Evolutionary conservation across 2,888 invertebrate genomes (phyloP), one percentile per base, ranked within the genome.

Genomic region (Masnerella sp.): DNA sequence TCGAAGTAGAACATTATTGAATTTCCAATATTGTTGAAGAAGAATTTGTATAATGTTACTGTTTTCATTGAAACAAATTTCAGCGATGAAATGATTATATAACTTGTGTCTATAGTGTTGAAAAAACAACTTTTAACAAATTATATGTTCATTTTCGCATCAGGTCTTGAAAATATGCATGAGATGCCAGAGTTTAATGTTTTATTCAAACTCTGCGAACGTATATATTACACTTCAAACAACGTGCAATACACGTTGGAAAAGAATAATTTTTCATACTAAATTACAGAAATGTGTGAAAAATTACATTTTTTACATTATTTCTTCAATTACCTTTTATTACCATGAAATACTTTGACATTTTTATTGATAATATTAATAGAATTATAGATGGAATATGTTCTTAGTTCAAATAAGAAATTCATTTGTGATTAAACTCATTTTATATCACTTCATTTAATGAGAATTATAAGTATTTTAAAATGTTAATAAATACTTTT

Each of bases 111-210:
- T 17, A 28, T 18, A 20, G 38, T 20, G 3, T 17, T 38, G 18
- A 45, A 47, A 8, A 38, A 14, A 32, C 15, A 40, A 28, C 32
- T 20, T 5, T 52, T 28, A 5, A 47, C 22, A 54, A 28, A 14
- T 42, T 34, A 47, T 28, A 47, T 56, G 17, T 56, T 56, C 32
- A 52, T 65, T 52, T 51, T 12, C 47, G 12, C 20, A 52, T 59
- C 45, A 45, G 20, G 45, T 52, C 45, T 68, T 69, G 38, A 52
- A 69, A 47, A 9, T 61, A 69, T 69, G 61, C 69, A 69, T 69
- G 61, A 69, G 61, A 47, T 61, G 61, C 62, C 61, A 61, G 32
- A 69, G 20, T 8, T 18, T 40, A 61, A 61, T 69, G 47, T 69
- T 61, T 58, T 65, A 43, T 64, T 52, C 36, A 52, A 25, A 52